Base-by-base conservation (phyloP, 2,888 invertebrate genomes). In the Coleophora deauratella region DNA sequence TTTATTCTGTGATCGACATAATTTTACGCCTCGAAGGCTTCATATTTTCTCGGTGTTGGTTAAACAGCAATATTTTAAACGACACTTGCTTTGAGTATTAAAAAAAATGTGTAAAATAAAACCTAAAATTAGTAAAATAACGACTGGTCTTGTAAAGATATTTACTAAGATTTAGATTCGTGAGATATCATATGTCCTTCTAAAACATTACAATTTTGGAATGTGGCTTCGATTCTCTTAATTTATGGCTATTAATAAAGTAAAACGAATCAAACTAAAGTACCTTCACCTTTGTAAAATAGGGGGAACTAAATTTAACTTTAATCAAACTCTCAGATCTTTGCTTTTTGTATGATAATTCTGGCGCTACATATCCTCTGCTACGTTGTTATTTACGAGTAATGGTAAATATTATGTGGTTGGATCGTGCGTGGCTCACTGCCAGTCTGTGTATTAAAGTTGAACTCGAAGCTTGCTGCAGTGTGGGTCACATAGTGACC, bases 311-410 rank as follows among this genome's bases (percentile, higher is more conserved):
- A 21, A 21, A 21, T 6, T 21, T n/a, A n/a, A 21, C 21, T 21
- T 21, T 21, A 21, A 21, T 21, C 3, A 53, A 50, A 55, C 53
- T 55, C 46, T 57, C 64, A 51, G 49, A 51, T 52, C 43, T 68
- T 52, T 50, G 68, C 72, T 72, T 67, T 46, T 53, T 72, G 64
- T 70, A 67, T 57, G 58, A 60, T 63, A 64, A 58, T 59, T 66
- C 61, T 70, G 56, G 62, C 66, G 75, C 76, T 74, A 78, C 78
- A 79, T 80, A 79, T 81, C 79, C 69, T 66, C 72, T 66, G 68
- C 63, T 37, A 44, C 35, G 36, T 37, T 37, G n/a, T n/a, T n/a
- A n/a, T n/a, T 33, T 45, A 44, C 33, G 35, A 44, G 33, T 44
- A 49, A 40, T 45, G 41, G 45, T 35, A 13, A 27, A 15, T 33